Evolutionary conservation across 2,888 invertebrate species (phyloP), one percentile per base, ranked within the genome.

Genomic region (Lepidochitona cinerea): DNA sequence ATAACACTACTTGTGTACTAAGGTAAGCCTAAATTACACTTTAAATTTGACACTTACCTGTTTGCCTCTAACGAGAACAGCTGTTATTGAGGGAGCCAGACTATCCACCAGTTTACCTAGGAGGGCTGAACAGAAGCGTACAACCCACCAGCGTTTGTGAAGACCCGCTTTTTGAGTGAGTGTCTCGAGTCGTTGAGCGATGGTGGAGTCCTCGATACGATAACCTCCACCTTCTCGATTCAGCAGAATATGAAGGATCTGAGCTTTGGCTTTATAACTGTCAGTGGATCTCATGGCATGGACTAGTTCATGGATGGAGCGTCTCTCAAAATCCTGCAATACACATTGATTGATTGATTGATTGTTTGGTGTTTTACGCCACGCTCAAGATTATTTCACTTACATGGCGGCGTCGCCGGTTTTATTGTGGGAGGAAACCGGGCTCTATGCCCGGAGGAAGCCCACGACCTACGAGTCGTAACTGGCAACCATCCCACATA

Each of bases 51-150:
- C 29, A 29, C 59, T 59, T 54, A 96, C 96, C 93, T 98, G 98
- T 91, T 99, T 99, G 77, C 99, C 99, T 91, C 97, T 96, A 54
- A 99, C 99, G 67, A 99, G 93, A 80, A 99, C 96, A 52, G 97
- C 96, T 54, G 99, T 99, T 85, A 99, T 97, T 88, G 97, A 98
- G 5, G 99, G 99, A 91, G 98, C 98, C 86, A 99, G 96, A 79
- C 97, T 97, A 92, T 99, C 99, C 12, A 99, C 98, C 72, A 97
- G 95, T 91, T 99, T 98, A 90, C 94, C 94, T 75, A 99, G 93
- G 72, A 98, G 92, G 84, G 97, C 97, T 79, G 97, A 97, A 87
- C 98, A 97, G 91, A 97, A 96, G 71, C 99, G 94, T 65, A 99
- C 97, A 37, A 96, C 97, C 80, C 95, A 94, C 91, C 91, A 87